These are phyloP conservation scores for Cheilosia impressa DNA, from an alignment of 2,888 invertebrate genomes.

Conservation along the genomic window DNA sequence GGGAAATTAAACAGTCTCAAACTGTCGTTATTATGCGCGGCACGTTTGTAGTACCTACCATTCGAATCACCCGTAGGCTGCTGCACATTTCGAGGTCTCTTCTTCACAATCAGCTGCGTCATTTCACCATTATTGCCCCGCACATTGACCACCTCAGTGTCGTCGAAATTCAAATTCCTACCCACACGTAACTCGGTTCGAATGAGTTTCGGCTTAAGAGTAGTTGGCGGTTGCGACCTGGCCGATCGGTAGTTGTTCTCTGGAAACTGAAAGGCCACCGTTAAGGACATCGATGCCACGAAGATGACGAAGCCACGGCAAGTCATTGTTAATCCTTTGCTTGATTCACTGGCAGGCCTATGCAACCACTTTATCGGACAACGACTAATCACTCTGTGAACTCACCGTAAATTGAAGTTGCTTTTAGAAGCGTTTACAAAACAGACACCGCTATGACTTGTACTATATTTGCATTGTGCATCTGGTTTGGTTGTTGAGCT, in stretches of 20 bases:
- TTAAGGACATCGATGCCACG: slow-evolving; percentile 32
- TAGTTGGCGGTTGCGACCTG: slow-evolving; percentile 14
- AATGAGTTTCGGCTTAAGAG: slow-evolving; percentile 61
- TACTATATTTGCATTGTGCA: slow-evolving; percentile 57
- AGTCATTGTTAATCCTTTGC: slow-evolving; percentile 21
- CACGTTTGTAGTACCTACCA: slow-evolving; percentile 64
- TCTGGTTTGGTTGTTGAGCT: slow-evolving; percentile 34
- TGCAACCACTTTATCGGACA: slow-evolving; percentile 24
- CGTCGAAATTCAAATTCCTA: slow-evolving; percentile 62
- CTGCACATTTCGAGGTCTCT: slow-evolving; percentile 53
- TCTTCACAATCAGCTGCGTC: slow-evolving; percentile 69
- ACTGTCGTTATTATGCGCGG: slow-evolving; percentile 53
- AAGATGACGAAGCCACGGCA: slow-evolving; percentile 19
- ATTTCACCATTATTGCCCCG: slow-evolving; percentile 70
- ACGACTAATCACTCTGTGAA: slow-evolving; percentile 22
- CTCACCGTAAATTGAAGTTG: slow-evolving; percentile 50
- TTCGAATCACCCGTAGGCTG: slow-evolving; percentile 58
- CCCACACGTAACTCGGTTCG: slow-evolving; percentile 69
- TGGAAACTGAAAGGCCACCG: slow-evolving; percentile 59
- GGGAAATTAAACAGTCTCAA: slow-evolving; percentile 64
- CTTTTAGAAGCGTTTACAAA: slow-evolving; percentile 2
- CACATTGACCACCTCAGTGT: slow-evolving; percentile 65
- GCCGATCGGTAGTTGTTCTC: slow-evolving; percentile 42
- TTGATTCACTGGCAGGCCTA: neutral
- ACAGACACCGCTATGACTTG: neutral